A percentile compares a stretch with the other conserved stretches of the same genome.
Conservation (phyloP, 2,888 invertebrate species). For the Apamea anceps region DNA sequence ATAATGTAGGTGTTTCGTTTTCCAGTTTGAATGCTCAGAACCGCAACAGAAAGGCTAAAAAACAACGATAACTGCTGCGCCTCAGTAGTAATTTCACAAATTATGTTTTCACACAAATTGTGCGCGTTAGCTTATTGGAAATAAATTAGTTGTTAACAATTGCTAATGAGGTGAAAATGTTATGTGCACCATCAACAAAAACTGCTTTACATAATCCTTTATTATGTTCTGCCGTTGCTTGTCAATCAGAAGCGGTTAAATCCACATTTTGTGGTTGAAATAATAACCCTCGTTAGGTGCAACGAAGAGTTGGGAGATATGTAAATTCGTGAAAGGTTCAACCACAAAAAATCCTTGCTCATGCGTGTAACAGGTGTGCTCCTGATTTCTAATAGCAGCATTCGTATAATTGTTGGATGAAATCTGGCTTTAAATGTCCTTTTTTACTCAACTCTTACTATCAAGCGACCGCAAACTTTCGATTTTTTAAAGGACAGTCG, state of each 20-base stretch:
- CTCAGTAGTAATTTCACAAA: constrained; percentile 71
- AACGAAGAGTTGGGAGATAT: constrained; percentile 86
- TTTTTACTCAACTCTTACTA: constrained; percentile 79
- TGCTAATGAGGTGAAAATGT: constrained; percentile 84
- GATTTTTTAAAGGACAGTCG: constrained; percentile 74
- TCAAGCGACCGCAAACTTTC: constrained; percentile 80
- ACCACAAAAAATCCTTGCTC: constrained; percentile 84
- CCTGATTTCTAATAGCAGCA: constrained; percentile 85
- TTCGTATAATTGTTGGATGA: constrained; percentile 79
- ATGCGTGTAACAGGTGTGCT: constrained; percentile 86
- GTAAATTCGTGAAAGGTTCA: constrained; percentile 86
- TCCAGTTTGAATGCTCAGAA: constrained; percentile 43
- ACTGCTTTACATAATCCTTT: constrained; percentile 77
- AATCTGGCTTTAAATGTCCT: constrained; percentile 75
- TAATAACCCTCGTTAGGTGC: constrained; percentile 87
- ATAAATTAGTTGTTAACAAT: constrained; percentile 81
- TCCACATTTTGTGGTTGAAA: constrained; percentile 87
- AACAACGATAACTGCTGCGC: constrained; percentile 58
- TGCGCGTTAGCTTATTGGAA: constrained; percentile 73
- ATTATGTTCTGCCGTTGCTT: constrained; percentile 78
- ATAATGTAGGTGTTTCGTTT: constrained; percentile 30
- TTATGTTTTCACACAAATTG: constrained; percentile 69
- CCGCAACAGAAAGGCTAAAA: constrained; percentile 46
- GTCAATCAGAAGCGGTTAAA: constrained; percentile 86
- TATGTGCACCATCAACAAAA: constrained; percentile 74